Base-by-base conservation (phyloP, 2,888 invertebrate species). In the Drosophila mayaguana region DNA sequence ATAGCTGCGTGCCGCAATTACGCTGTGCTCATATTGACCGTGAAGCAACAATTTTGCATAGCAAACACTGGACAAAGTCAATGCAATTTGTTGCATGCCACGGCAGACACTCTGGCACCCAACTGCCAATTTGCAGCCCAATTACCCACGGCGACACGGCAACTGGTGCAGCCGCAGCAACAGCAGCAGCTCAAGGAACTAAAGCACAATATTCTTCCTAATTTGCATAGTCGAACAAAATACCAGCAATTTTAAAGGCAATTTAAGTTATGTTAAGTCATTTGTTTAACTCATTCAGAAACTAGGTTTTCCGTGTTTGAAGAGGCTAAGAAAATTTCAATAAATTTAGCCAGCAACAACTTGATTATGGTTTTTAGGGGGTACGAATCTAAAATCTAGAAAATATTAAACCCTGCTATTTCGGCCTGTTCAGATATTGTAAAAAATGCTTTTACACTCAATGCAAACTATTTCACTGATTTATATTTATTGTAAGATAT, bases 1-100 rank as follows among this genome's bases (percentile, higher is more conserved):
- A 85, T 90, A 90, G 89, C 75, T 90, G 87, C 88, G 89, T 89
- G 90, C 75, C 63, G 65, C 71, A 83, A 90, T 90, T 90, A 90
- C 54, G 60, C 51, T 40, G 63, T 69, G 56, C 65, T 77, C 82
- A 68, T 70, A 65, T 79, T 71, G 88, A 67, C 86, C 88, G 42
- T 83, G 81, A 77, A 57, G 61, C 61, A 38, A 64, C 61, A 34
- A 45, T 50, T 34, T 64, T 53, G 43, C 42, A n/a, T 32, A 25
- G 32, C 50, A 51, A 55, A 25, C 51, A 20, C 42, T 14, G 43
- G 20, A 48, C 48, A 25, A 51, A 51, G 50, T 38, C 59, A 50
- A 46, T 83, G 77, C 83, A 86, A 80, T 85, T 72, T 88, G 81
- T 81, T 82, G 81, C 81, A 88, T 89, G 70, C 60, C 63, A 53